A percentile compares a stretch with the other conserved stretches of the same genome.
phyloP scores from a whole-genome alignment of 2,113 vertebrate genomes.

The Tupaia chinensis region DNA sequence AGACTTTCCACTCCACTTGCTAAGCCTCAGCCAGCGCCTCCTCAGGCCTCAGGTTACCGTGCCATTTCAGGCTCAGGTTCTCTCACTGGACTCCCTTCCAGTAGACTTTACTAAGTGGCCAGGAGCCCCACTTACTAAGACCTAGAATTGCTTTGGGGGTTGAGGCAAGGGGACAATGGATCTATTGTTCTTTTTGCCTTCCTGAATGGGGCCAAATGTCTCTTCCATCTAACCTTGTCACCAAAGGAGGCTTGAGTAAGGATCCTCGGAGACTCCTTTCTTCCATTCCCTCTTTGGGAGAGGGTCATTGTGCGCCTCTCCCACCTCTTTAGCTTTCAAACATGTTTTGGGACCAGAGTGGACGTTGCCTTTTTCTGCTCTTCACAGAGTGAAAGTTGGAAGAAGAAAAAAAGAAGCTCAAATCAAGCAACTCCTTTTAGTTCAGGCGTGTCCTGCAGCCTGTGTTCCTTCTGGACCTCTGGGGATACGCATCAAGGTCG shows the following conservation, averaged over 20 bases:
- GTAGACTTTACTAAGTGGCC: conserved; percentile 40
- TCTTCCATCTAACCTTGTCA: background rate
- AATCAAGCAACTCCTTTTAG: background rate
- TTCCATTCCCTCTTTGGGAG: background rate
- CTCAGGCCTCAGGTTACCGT: conserved; percentile 70
- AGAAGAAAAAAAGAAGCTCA: background rate
- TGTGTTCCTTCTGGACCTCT: background rate
- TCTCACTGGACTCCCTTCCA: conserved; percentile 24
- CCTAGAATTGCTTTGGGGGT: background rate
- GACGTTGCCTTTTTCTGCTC: background rate
- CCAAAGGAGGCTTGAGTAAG: background rate
- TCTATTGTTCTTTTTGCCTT: conserved; percentile 72
- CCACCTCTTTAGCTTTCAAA: background rate
- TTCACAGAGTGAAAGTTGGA: conserved; percentile 54
- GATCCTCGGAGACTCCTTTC: conserved; percentile 33
- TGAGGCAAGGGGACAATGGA: conserved; percentile 31
- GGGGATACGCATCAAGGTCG: background rate
- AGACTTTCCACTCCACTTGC: conserved; percentile 71
- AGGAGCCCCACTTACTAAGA: background rate
- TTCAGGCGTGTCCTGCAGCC: background rate
- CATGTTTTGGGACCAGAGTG: background rate
- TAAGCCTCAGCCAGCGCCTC: background rate
- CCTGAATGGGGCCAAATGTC: background rate
- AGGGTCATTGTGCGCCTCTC: background rate
- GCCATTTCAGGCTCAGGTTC: conserved; percentile 64